Percentiles rank a stretch among this genome's conserved stretches.
These are phyloP conservation scores for Vesta saturnalis DNA, from an alignment of 2,888 invertebrate genomes.

Conservation along the genomic window DNA sequence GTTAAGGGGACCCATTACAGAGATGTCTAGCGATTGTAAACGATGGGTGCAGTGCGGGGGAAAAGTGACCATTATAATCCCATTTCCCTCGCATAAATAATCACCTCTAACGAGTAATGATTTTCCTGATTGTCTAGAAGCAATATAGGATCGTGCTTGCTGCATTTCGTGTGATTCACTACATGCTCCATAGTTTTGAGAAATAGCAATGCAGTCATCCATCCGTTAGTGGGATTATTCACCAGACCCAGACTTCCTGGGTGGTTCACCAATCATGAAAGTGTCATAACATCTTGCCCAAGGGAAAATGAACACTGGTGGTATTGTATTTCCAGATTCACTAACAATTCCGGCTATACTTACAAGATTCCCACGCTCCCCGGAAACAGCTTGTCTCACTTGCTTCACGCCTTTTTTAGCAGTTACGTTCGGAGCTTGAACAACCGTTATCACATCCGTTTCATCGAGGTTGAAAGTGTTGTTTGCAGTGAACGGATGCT, in stretches of 20 bases:
- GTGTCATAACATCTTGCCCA: background rate
- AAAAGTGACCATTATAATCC: no score
- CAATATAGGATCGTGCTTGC: slow-evolving; percentile 38
- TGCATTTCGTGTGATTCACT: slow-evolving; percentile 38
- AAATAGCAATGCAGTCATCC: slow-evolving; percentile 50
- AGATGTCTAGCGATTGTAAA: no score
- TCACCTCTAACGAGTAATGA: slow-evolving; percentile 32
- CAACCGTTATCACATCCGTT: no score
- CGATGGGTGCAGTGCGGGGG: no score
- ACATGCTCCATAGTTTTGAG: slow-evolving; percentile 44
- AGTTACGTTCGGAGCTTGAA: no score
- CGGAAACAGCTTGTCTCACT: background rate
- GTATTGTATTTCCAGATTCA: background rate
- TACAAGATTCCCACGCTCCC: background rate
- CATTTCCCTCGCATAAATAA: slow-evolving; percentile 46
- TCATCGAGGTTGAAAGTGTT: slow-evolving; percentile 43
- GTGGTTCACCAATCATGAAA: no score
- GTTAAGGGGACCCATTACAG: slow-evolving; percentile 47
- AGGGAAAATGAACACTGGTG: background rate
- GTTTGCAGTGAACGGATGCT: slow-evolving; percentile 35
- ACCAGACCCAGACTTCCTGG: slow-evolving; percentile 45
- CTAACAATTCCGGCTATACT: background rate
- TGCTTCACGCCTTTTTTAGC: background rate
- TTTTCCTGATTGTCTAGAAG: slow-evolving; percentile 29
- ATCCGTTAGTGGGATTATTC: slow-evolving; percentile 48